Evolutionary conservation across 2,113 vertebrate species (phyloP), one percentile per base, ranked within the genome.

Genomic region (Eretmochelys imbricata): DNA sequence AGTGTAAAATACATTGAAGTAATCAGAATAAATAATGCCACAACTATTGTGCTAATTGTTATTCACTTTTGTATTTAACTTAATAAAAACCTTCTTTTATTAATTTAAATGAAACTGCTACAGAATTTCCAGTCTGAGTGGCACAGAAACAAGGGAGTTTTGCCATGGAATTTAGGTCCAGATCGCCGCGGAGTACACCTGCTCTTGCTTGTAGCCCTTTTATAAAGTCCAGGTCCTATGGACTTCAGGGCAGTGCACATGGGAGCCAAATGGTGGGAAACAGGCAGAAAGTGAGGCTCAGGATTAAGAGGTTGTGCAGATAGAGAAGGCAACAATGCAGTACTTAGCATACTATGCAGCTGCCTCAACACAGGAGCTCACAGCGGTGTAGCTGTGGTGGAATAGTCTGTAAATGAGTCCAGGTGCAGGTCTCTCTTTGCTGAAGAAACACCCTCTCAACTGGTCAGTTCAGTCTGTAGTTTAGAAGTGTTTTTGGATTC

Each of bases 21-120:
- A 87, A 90, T 79, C 9, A 46, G 27, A 84, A 86, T n/a, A 94
- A 89, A 20, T 78, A 87, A 90, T 48, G 14, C n/a, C n/a, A 87
- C 25, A 85, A 2, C 29, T 57, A 1, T 48, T 93, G 25, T 35
- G 82, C 54, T 90, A 83, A 54, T 42, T 89, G 22, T 20, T 84
- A 55, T 80, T 93, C 14, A 31, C 65, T 89, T 31, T 80, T 76
- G 3, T 89, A 59, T 55, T 55, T 85, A 94, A 93, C 82, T 83
- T 93, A 87, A 90, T 96, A 93, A 85, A 46, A 89, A 82, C 11
- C 49, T 93, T 20, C 24, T 69, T 75, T 42, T 84, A 85, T 82
- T 22, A 1, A 38, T 80, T 89, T 90, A 89, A 93, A 89, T 82
- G 69, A 49, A 93, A 55, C 10, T 55, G 19, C 22, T 7, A 51